Percentiles rank a stretch among this genome's conserved stretches.
These are phyloP conservation scores for Endotricha flammealis DNA, from an alignment of 2,888 invertebrate genomes.

Conservation along the genomic window DNA sequence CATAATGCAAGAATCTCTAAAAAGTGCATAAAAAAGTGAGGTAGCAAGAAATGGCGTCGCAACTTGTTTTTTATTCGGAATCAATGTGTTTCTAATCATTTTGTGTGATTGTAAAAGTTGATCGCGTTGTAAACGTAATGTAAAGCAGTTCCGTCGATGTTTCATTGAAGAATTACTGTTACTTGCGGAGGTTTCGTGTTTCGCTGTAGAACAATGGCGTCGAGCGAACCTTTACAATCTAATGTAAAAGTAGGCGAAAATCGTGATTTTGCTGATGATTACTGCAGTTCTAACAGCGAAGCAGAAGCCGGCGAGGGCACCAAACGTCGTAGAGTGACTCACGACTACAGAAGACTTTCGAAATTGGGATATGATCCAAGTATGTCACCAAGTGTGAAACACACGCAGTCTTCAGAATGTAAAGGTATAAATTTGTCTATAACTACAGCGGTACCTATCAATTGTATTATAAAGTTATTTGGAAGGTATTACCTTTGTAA, in stretches of 20 bases:
- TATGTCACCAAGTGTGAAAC: constrained; percentile 62
- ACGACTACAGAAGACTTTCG: constrained; percentile 66
- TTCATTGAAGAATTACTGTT: constrained; percentile 52
- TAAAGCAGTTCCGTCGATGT: constrained; percentile 39
- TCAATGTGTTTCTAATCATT: constrained; percentile 61
- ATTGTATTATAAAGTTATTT: constrained; percentile 16
- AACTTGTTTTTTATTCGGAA: constrained; percentile 71
- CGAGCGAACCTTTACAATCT: constrained; percentile 60
- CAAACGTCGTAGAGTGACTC: constrained; percentile 66
- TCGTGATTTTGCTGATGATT: constrained; percentile 49
- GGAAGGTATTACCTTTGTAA: constrained; percentile 18
- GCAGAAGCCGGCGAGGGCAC: constrained; percentile 58
- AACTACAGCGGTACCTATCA: constrained; percentile 21
- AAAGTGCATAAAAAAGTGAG: constrained; percentile 46
- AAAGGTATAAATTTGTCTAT: constrained; percentile 52
- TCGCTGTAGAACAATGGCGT: constrained; percentile 71
- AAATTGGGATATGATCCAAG: constrained; percentile 69
- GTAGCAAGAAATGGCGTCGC: constrained; percentile 74
- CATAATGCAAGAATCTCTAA: constrained; percentile 36
- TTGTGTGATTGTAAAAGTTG: constrained; percentile 35
- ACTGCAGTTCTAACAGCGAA: constrained; percentile 45
- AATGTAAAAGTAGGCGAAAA: constrained; percentile 69
- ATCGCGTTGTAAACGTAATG: constrained; percentile 38
- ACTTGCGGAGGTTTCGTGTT: constrained; percentile 49
- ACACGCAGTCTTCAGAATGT: constrained; percentile 47